Conservation (phyloP, 2,797 vertebrate species). For the Gephyroberyx darwinii region DNA sequence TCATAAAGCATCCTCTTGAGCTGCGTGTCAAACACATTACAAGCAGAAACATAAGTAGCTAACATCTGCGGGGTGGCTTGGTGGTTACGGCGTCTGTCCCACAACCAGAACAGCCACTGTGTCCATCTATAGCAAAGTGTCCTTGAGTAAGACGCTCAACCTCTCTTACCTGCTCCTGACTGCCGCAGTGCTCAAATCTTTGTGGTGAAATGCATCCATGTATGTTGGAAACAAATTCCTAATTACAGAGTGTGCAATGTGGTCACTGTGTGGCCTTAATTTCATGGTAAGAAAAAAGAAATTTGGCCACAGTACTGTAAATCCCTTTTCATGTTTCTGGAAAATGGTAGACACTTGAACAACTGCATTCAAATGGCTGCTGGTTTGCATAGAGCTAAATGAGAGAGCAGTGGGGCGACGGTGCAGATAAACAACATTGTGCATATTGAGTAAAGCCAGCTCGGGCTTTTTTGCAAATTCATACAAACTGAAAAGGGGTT, state of each 20-base stretch:
- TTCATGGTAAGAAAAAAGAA: conserved; percentile 10
- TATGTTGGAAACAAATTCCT: not conserved
- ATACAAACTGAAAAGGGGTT: conserved; percentile 37
- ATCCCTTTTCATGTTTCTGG: not conserved
- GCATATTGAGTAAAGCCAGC: conserved; percentile 21
- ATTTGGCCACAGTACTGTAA: not conserved
- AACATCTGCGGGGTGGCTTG: not conserved
- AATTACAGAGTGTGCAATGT: not conserved
- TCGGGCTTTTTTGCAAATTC: conserved; percentile 45
- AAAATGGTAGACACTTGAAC: not conserved
- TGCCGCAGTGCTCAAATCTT: not conserved
- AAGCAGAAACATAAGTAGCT: not conserved
- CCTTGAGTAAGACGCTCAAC: too few relatives aligned
- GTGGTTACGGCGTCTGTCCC: not conserved
- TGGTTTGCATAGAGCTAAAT: not conserved
- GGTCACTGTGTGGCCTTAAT: conserved; percentile 3
- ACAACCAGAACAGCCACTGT: too few relatives aligned
- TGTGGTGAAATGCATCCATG: not conserved
- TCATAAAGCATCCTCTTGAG: not conserved
- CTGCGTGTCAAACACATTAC: not conserved
- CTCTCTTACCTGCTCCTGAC: too few relatives aligned
- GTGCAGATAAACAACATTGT: conserved; percentile 27
- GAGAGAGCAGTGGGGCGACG: not conserved
- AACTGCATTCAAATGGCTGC: not conserved
- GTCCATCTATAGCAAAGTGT: too few relatives aligned